Base-by-base conservation (phyloP, 2,888 invertebrate species). In the Shargacucullia verbasci region DNA sequence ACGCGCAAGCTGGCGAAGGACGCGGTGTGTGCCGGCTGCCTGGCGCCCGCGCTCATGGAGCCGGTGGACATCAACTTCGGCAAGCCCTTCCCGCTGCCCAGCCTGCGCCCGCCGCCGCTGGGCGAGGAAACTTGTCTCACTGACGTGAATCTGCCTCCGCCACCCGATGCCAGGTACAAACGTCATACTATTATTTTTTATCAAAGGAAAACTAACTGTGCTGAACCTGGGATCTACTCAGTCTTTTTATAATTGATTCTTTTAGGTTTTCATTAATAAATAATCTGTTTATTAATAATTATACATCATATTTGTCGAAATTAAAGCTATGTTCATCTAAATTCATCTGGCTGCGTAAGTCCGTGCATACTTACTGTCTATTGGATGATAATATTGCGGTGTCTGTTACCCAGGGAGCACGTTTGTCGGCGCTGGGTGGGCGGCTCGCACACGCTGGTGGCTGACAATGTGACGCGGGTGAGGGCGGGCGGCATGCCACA, bases 1-100 rank as follows among this genome's bases (percentile, higher is more conserved):
- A 86, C 81, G 11, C 89, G 92, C 0, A 37, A 73, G 63, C 56
- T 92, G 56, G 73, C 83, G 0, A 58, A 40, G 5, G 84, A 70
- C 41, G 87, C 82, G 0, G n/a, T 50, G 31, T 90, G 92, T 73
- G 90, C 76, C 10, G 58, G 83, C 40, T 90, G 91, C 75, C 49
- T 70, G 54, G 55, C 56, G 39, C 76, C 81, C 0, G 89, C 90
- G 10, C 68, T 83, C 4, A 87, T 87, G 86, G 68, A 71, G 33
- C 73, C 78, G 6, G 1, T 0, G n/a, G 84, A 80, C 54, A 43
- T 50, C 3, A 4, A 31, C 46, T 20, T 15, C 46, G 79, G 80
- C 29, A 48, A 41, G 40, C 88, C 88, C 20, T 73, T 69, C 2
- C 53, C 59, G 31, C 79, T 87, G 74, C 88, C 89, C 8, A 64